phyloP scores from a whole-genome alignment of 1,140 invertebrate genomes.

The Triops longicaudatus region DNA sequence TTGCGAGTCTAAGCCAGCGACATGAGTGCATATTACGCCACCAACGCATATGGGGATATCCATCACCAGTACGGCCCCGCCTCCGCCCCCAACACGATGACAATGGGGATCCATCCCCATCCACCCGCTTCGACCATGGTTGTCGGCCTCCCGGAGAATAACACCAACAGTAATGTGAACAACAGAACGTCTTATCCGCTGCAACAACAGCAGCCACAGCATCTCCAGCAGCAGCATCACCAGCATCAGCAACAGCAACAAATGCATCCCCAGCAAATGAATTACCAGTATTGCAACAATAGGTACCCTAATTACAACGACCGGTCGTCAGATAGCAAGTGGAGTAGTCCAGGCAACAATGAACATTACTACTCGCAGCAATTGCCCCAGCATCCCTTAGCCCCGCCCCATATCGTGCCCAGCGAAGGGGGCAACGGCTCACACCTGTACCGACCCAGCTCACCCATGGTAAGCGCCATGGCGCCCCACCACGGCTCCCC shows the following conservation, averaged over 20 bases:
- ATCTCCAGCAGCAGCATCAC: conserved; percentile 19
- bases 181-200: conserved; percentile 3
- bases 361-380: conserved; percentile 3
- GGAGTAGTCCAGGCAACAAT: conserved; percentile 14
- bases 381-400: neutral
- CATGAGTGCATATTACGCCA: conserved; percentile 11
- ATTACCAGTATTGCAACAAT: conserved; percentile 19
- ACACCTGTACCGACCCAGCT: conserved; percentile 27
- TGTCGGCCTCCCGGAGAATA: neutral
- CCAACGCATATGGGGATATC: neutral
- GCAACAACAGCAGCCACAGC: conserved; percentile 17
- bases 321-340: conserved; percentile 13
- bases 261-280: conserved; percentile 6
- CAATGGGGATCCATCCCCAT: neutral
- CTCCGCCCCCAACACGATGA: conserved; percentile 12
- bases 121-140: neutral
- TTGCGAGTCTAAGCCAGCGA: neutral
- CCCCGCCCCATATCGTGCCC: neutral
- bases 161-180: neutral
- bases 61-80: conserved; percentile 1
- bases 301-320: conserved; percentile 3
- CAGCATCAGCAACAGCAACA: conserved; percentile 16
- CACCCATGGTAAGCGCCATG: conserved; percentile 28
- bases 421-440: conserved; percentile 7
- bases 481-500: conserved; percentile 27